Conservation (phyloP, 2,888 invertebrate species). For the Taphrorychus bicolor region DNA sequence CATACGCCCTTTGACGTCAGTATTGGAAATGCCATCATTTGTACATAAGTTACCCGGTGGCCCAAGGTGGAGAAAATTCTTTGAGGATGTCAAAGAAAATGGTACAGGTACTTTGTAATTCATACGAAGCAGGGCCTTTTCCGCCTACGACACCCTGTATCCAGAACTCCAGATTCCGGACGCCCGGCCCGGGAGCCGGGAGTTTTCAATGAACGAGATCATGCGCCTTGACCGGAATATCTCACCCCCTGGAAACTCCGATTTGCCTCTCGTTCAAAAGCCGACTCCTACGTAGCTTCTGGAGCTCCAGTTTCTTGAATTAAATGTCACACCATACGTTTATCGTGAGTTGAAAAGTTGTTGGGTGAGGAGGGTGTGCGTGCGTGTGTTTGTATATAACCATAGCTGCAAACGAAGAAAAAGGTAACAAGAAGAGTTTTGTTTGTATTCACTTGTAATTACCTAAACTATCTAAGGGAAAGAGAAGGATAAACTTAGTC, state of each 20-base stretch:
- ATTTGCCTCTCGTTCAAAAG: not conserved
- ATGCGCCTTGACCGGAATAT: conserved; percentile 31
- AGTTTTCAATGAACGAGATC: conserved; percentile 36
- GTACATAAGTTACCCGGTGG: not conserved
- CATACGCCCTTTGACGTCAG: not conserved
- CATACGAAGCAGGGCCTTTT: too few species aligned
- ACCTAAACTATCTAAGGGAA: too few species aligned
- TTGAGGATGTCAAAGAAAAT: not conserved
- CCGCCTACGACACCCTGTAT: conserved; percentile 23
- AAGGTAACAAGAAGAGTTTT: too few species aligned
- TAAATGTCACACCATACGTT: too few species aligned
- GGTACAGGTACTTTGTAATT: too few species aligned
- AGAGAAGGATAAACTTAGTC: too few species aligned
- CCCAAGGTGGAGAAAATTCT: not conserved
- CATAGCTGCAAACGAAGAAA: too few species aligned
- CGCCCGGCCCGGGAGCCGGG: conserved; percentile 1
- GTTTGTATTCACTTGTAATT: too few species aligned
- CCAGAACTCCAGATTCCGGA: too few species aligned
- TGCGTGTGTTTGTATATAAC: too few species aligned
- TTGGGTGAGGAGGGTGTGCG: too few species aligned
- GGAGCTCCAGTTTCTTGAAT: not conserved
- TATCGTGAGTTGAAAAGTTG: too few species aligned
- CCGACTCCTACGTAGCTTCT: not conserved
- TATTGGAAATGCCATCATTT: not conserved
- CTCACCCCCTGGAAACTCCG: not conserved